Conservation (phyloP, 2,797 vertebrate species). For the Pantherophis alleghaniensis region DNA sequence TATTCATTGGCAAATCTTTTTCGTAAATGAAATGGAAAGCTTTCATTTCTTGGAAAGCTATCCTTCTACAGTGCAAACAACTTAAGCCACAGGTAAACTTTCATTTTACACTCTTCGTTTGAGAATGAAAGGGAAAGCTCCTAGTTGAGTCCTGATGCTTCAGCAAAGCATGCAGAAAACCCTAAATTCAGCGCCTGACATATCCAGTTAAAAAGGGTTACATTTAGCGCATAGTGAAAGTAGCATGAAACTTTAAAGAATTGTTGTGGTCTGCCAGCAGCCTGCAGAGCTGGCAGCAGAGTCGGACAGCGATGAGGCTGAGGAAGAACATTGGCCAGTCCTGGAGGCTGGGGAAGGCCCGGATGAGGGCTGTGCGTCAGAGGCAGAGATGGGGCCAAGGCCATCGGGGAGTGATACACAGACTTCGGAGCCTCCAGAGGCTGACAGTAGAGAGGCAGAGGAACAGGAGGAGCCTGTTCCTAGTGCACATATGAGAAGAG, state of each 20-base stretch:
- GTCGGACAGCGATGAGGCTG: too few species aligned
- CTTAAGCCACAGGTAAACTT: background rate
- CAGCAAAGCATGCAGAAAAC: background rate
- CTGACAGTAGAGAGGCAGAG: too few species aligned
- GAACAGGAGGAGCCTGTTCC: too few species aligned
- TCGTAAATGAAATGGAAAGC: background rate
- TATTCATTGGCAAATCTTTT: slow-evolving; percentile 1
- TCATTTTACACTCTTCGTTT: background rate
- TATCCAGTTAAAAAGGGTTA: background rate
- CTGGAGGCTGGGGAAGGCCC: too few species aligned
- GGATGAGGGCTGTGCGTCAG: too few species aligned
- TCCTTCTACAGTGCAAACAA: background rate
- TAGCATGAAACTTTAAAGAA: background rate
- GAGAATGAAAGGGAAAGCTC: background rate
- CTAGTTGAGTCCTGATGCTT: background rate
- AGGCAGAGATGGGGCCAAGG: too few species aligned
- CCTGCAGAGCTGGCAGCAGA: too few species aligned
- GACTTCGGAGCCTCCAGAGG: too few species aligned
- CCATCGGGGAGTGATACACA: too few species aligned
- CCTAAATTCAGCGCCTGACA: background rate
- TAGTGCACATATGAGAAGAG: too few species aligned
- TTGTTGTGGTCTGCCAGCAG: too few species aligned
- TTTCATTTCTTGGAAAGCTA: background rate
- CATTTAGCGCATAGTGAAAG: background rate
- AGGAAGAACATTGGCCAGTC: too few species aligned